Conservation (phyloP, 2,888 invertebrate species). For the Acutogordius australiensis region DNA sequence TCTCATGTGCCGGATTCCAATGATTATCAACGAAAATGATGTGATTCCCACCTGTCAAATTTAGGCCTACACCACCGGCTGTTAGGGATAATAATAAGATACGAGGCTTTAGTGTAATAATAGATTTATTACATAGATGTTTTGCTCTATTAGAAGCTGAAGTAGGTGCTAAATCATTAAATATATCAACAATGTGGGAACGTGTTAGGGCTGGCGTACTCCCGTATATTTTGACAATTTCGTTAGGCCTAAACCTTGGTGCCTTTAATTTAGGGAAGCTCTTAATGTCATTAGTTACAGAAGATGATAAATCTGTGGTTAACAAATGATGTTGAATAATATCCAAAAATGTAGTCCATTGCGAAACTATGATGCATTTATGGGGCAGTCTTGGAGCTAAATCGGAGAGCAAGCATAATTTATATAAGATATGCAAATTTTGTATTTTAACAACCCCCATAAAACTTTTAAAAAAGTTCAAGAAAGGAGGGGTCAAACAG, state of each 20-base stretch:
- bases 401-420: no score
- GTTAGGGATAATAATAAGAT: constrained; percentile 50
- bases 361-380: constrained; percentile 43
- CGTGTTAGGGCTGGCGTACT: constrained; percentile 15
- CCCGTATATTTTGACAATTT: constrained; percentile 41
- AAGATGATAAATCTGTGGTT: no score
- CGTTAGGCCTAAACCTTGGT: no score
- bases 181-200: constrained; percentile 36
- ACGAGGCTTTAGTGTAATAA: constrained; percentile 28
- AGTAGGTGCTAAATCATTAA: constrained; percentile 33
- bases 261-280: no score
- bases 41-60: constrained; percentile 67
- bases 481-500: no score
- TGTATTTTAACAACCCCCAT: no score
- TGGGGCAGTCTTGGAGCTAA: neutral
- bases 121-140: constrained; percentile 29
- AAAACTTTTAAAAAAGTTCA: no score
- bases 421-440: no score
- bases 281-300: constrained; percentile 11
- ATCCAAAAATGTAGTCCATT: constrained; percentile 55
- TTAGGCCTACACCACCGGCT: constrained; percentile 76
- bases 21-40: constrained; percentile 62
- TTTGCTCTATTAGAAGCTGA: no score
- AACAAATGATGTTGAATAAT: constrained; percentile 41
- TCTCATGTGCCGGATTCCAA: constrained; percentile 85